Evolutionary conservation across 2,797 vertebrate genomes (phyloP), one percentile per base, ranked within the genome.

Genomic region (Salarias fasciatus): DNA sequence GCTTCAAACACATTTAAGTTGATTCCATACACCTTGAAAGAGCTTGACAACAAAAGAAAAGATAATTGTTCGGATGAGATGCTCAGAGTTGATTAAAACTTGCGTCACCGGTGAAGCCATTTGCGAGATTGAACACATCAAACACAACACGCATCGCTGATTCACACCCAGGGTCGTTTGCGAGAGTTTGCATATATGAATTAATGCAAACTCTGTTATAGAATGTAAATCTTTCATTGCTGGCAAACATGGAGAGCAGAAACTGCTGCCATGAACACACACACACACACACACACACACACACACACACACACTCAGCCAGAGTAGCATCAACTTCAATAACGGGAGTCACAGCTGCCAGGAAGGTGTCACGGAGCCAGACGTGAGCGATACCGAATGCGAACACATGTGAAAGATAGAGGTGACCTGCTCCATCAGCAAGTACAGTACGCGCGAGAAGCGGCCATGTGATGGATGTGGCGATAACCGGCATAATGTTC

Each of bases 141-240:
- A n/a, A 52, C 50, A 29, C 29, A 42, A 35, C n/a, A 53, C 1
- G 6, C 55, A 53, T 53, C 38, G 48, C 15, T 54, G 59, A 50
- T 38, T 51, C 51, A 52, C 15, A 14, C 37, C 10, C 49, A 54
- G 1, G 29, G 13, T 42, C 10, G 38, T 49, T 62, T 58, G 36
- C 8, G 50, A 28, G 28, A 24, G 18, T 24, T 3, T 24, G 18
- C 18, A 24, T 24, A 24, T 24, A 61, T 54, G 28, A 40, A 48
- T 49, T 56, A 30, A n/a, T 42, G 45, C 36, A 73, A 73, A 69
- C 24, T 15, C 13, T 30, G 48, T 64, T 47, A 70, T 12, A 44
- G 48, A 71, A 72, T 28, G 18, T 24, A 24, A 24, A 24, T 18
- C 24, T 18, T 18, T 18, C 24, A 24, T 24, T 3, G 18, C 18